Percentiles rank a stretch among this genome's conserved stretches.
Conservation (phyloP, 2,113 vertebrate genomes). For the Tachysurus vachellii region DNA sequence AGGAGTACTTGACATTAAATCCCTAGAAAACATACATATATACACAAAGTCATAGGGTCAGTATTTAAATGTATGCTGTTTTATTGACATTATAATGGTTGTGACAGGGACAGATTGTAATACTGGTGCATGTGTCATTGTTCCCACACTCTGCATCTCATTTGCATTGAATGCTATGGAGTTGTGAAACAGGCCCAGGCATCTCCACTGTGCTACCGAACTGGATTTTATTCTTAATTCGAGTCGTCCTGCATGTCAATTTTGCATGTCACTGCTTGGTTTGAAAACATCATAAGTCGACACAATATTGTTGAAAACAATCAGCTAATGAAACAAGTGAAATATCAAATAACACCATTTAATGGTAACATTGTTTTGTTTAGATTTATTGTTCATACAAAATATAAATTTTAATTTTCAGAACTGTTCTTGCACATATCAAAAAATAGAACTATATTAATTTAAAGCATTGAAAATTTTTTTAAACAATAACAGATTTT, state of each 20-base stretch:
- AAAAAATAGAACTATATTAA: slow-evolving; percentile 58
- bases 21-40: slow-evolving; percentile 73
- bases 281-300: not conserved
- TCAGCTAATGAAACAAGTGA: not conserved
- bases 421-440: slow-evolving; percentile 29
- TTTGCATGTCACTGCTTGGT: not conserved
- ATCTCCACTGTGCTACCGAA: not conserved
- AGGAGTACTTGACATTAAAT: slow-evolving; percentile 63
- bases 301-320: not conserved
- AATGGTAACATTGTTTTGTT: slow-evolving; percentile 23
- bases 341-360: not conserved
- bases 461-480: slow-evolving; percentile 44
- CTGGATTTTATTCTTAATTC: not conserved
- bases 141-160: not conserved
- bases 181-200: not conserved
- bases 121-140: not conserved
- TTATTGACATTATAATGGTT: slow-evolving; percentile 3
- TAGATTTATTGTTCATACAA: slow-evolving; percentile 40
- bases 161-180: not conserved
- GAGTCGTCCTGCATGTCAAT: not conserved
- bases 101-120: not conserved
- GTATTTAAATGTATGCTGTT: slow-evolving; percentile 6
- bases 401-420: slow-evolving; percentile 48
- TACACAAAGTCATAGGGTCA: slow-evolving; percentile 26
- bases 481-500: slow-evolving; percentile 15